phyloP scores from a whole-genome alignment of 2,797 vertebrate species.

The Aratinga solstitialis region DNA sequence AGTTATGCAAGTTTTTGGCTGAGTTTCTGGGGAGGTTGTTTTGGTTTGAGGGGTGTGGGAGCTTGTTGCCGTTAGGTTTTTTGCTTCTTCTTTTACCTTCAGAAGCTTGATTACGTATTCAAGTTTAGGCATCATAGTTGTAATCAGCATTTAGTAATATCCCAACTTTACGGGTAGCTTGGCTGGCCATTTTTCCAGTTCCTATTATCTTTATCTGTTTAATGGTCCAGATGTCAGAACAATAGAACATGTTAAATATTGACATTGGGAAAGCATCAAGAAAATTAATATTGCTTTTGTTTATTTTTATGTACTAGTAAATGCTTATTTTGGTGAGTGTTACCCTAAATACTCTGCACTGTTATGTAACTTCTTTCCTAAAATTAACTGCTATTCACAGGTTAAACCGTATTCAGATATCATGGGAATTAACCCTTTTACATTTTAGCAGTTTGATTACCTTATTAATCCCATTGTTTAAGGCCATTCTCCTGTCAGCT shows the following conservation, averaged over 20 bases:
- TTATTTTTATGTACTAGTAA: constrained; percentile 42
- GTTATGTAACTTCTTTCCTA: neutral
- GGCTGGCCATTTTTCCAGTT: constrained; percentile 30
- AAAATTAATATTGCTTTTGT: constrained; percentile 64
- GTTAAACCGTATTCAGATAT: constrained; percentile 2
- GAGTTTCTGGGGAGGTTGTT: neutral
- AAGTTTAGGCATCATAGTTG: neutral
- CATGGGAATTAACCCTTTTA: neutral
- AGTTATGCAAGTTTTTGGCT: neutral
- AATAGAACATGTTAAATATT: constrained; percentile 67
- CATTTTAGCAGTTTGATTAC: neutral
- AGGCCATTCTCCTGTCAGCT: neutral
- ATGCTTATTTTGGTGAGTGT: constrained; percentile 33
- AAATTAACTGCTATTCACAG: neutral
- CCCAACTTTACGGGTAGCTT: constrained; percentile 28
- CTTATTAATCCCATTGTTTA: constrained; percentile 28
- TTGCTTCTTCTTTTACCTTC: neutral
- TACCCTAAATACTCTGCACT: neutral
- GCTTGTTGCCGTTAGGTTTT: neutral
- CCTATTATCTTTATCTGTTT: constrained; percentile 56
- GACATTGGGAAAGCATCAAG: constrained; percentile 43
- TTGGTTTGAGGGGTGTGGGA: neutral
- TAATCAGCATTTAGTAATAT: constrained; percentile 34
- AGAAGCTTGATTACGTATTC: neutral
- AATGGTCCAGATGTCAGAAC: constrained; percentile 66